Conservation (phyloP, 92 coral and sea anemone species). For the Porites cylindrica region DNA sequence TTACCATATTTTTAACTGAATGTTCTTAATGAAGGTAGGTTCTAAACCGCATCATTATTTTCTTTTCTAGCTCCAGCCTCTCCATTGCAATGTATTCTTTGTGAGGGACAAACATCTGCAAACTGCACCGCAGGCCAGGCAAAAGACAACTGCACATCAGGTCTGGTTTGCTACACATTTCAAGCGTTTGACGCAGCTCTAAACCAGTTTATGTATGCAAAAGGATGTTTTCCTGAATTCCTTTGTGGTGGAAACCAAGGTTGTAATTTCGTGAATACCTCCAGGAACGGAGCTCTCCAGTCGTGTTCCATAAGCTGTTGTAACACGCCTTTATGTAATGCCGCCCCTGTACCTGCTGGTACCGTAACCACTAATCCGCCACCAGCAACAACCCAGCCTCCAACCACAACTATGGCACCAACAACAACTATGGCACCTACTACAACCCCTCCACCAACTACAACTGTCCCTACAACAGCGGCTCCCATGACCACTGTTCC, state of each 20-base stretch:
- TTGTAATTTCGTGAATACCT: background rate
- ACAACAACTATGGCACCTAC: conserved; percentile 23
- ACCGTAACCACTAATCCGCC: background rate
- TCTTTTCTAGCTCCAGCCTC: background rate
- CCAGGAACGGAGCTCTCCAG: conserved; percentile 15
- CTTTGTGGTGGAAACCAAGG: conserved; percentile 25
- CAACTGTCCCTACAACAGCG: background rate
- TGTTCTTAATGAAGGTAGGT: background rate
- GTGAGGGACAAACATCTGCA: background rate
- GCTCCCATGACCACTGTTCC: background rate
- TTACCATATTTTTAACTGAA: background rate
- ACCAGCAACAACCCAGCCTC: background rate
- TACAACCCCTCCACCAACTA: conserved; percentile 4
- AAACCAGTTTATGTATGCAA: background rate
- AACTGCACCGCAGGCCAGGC: conserved; percentile 1
- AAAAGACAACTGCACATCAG: conserved; percentile 8
- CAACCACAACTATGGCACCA: background rate
- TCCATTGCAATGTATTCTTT: conserved; percentile 11
- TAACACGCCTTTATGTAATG: conserved; percentile 15
- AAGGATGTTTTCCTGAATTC: conserved; percentile 41
- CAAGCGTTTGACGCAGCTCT: conserved; percentile 22
- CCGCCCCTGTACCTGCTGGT: background rate
- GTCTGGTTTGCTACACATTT: conserved; percentile 25
- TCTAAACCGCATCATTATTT: background rate
- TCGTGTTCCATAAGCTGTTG: conserved; percentile 37